Base-by-base conservation (phyloP, 2,888 invertebrate species). In the Zaprionus lineosus region DNA sequence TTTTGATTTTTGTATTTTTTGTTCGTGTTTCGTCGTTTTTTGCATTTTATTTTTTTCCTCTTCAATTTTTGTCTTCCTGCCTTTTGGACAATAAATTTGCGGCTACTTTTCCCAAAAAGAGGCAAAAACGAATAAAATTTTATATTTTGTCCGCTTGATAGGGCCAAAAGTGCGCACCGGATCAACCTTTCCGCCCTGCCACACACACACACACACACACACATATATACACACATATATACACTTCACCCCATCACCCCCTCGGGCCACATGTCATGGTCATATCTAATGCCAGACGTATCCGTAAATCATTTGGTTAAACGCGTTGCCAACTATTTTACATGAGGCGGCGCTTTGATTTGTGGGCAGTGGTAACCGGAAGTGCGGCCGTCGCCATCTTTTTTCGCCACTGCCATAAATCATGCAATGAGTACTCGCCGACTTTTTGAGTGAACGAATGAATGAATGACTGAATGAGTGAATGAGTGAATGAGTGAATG, bases 251-350 rank as follows among this genome's bases (percentile, higher is more conserved):
- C 21, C 21, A 19, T 16, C 18, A 0, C 24, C 12, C 39, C 15
- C 12, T n/a, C 8, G 7, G 16, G 11, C 8, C 43, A 9, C 6
- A 11, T 24, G 21, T 33, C 34, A 31, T 9, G 8, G 6, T 11
- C 28, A n/a, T 29, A 51, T 67, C 68, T 74, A 69, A 69, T 68
- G 50, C 68, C 47, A 51, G 68, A 51, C 76, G 63, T 67, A 75
- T 63, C 55, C 84, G 84, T 78, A 86, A 86, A 85, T 86, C 78
- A 78, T 83, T 75, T 63, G 76, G 26, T 36, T 67, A 84, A 76
- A 61, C 65, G 83, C 65, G 78, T 77, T 58, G 81, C 81, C 84
- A 75, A 84, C 85, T 77, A 77, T 83, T 83, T 77, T 70, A 69
- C 83, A 85, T 85, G 75, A 81, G 81, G 66, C 51, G 44, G 56